phyloP scores from a whole-genome alignment of 2,797 vertebrate genomes.

The Dromococcyx pavoninus region DNA sequence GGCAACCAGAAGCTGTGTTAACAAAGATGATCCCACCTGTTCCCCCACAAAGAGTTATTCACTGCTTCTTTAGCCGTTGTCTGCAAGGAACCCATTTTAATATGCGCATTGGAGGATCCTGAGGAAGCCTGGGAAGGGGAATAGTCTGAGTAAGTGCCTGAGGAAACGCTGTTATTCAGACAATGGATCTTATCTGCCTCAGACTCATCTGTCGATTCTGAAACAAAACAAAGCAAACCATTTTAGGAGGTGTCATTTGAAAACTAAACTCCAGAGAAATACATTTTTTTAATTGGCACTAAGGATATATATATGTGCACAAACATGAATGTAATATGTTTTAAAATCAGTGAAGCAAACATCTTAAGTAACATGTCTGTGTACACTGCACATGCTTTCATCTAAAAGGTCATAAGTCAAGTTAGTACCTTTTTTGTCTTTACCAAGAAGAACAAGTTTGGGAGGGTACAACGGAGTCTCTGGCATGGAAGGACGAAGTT shows the following conservation, averaged over 20 bases:
- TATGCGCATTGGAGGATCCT: constrained; percentile 92
- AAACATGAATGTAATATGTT: rapidly evolving
- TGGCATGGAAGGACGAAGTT: constrained; percentile 96
- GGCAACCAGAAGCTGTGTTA: neutral
- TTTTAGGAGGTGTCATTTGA: neutral
- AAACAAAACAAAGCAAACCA: constrained; percentile 67
- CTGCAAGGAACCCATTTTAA: constrained; percentile 88
- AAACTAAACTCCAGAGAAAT: neutral
- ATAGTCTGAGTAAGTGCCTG: constrained; percentile 99
- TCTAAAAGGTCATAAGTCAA: neutral
- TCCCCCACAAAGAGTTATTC: constrained; percentile 95
- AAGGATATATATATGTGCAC: neutral
- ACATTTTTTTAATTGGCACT: neutral
- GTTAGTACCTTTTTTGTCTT: too few species aligned
- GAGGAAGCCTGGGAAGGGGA: constrained; percentile 98
- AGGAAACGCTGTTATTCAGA: constrained; percentile 98
- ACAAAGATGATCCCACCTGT: constrained; percentile 85
- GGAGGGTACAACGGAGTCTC: constrained; percentile 97
- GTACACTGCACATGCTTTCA: neutral
- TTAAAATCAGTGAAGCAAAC: neutral
- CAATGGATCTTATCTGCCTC: constrained; percentile 97
- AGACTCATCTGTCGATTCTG: constrained; percentile 97
- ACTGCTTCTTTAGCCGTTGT: constrained; percentile 90
- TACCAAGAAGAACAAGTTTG: constrained; percentile 96
- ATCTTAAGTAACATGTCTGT: neutral